Evolutionary conservation across 1,140 invertebrate genomes (phyloP), one percentile per base, ranked within the genome.

Genomic region (Dryas iulia): DNA sequence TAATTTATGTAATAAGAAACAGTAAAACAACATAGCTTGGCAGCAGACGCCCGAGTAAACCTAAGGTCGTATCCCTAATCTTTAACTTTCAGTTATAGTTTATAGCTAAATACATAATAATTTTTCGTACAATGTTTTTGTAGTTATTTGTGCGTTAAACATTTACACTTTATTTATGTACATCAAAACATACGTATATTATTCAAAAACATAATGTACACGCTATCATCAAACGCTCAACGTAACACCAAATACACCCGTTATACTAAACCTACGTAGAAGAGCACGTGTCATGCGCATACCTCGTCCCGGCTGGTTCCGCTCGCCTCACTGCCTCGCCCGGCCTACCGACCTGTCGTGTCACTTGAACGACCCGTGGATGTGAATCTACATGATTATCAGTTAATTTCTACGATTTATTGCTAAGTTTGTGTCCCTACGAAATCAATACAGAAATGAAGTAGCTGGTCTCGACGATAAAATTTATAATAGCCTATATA

Each of bases 161-260:
- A 91, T 89, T 89, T 91, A 91, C 84, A 89, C 86, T 79, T 90
- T 91, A 91, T 89, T 85, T 90, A 91, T 90, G 83, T 91, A 91
- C 89, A 91, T 82, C 86, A 90, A 91, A 88, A 86, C 83, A 88
- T 89, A 91, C 86, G 79, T 89, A 87, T 86, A 87, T 87, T 84
- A 87, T 86, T 89, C 76, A 83, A 87, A 88, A 90, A 88, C 82
- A 84, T 83, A 90, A 88, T 85, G 71, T 83, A 84, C 83, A 90
- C 81, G 77, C 89, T 90, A 90, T 87, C 83, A 87, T 75, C 80
- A 83, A 88, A 88, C 78, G 61, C 79, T 78, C 78, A 89, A 87
- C 79, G 35, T 78, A 91, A 89, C 75, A 81, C 81, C 71, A 82
- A 85, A 80, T 84, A 85, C 78, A 84, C 75, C 71, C 78, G 74